These are phyloP conservation scores for Blennius ocellaris DNA, from an alignment of 2,113 vertebrate species.

Conservation along the genomic window DNA sequence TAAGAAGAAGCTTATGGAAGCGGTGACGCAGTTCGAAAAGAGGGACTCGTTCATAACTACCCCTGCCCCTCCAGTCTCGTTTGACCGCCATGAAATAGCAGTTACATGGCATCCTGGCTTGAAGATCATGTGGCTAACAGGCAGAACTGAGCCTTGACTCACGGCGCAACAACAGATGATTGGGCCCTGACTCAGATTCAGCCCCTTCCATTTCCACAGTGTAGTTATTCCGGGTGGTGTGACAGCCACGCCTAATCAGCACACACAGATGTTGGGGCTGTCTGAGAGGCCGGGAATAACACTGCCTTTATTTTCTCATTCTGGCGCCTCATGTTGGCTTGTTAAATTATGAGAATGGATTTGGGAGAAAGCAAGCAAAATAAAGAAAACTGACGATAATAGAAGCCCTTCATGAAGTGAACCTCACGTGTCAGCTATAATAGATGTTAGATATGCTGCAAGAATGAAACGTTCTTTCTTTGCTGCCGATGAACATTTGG, in stretches of 20 bases:
- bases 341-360: not conserved
- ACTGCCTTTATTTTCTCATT: conserved; percentile 26
- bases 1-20: conserved; percentile 30
- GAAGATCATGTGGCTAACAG: conserved; percentile 80
- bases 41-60: conserved; percentile 54
- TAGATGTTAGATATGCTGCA: conserved; percentile 28
- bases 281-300: conserved; percentile 23
- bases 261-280: conserved; percentile 24
- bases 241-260: conserved; percentile 57
- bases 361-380: not conserved
- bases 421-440: conserved; percentile 28
- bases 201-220: conserved; percentile 48
- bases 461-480: conserved; percentile 49
- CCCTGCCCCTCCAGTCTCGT: conserved; percentile 50
- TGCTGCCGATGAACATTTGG: conserved; percentile 8
- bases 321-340: too few species aligned
- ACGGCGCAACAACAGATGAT: conserved; percentile 72
- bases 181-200: conserved; percentile 71
- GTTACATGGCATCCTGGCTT: conserved; percentile 63
- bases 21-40: conserved; percentile 51
- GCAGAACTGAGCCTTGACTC: conserved; percentile 75
- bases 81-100: conserved; percentile 70
- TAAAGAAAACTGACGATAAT: conserved; percentile 28
- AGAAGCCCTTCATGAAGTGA: conserved; percentile 33
- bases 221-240: conserved; percentile 62